Percentiles rank a stretch among this genome's conserved stretches.
These are phyloP conservation scores for Silurus asotus DNA, from an alignment of 2,113 vertebrate species.

Conservation along the genomic window DNA sequence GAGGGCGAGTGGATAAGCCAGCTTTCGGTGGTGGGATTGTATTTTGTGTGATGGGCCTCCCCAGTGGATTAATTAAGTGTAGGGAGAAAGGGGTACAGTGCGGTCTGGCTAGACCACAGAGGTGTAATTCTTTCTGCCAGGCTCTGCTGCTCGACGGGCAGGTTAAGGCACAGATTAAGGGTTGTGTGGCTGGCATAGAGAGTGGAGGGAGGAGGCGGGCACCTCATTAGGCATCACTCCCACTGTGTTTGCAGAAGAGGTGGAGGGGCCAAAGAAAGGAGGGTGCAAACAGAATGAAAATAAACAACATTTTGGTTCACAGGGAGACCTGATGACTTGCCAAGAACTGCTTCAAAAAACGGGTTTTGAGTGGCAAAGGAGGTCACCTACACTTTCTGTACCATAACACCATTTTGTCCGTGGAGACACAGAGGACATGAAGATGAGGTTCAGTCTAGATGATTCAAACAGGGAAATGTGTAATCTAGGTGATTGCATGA, in stretches of 20 bases:
- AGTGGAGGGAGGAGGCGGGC: constrained; percentile 46
- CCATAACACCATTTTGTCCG: constrained; percentile 1
- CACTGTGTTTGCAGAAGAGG: constrained; percentile 38
- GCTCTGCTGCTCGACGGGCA: constrained; percentile 47
- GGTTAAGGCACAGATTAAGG: constrained; percentile 66
- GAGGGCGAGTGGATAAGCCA: constrained; percentile 30
- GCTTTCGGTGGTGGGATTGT: constrained; percentile 53
- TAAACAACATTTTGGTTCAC: constrained; percentile 37
- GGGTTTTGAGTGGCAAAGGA: constrained; percentile 8
- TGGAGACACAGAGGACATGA: constrained; percentile 3
- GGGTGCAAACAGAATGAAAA: constrained; percentile 40
- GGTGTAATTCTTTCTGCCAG: constrained; percentile 59
- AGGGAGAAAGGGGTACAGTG: constrained; percentile 52
- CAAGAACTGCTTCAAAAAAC: constrained; percentile 27
- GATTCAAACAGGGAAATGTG: neutral
- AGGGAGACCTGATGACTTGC: constrained; percentile 24
- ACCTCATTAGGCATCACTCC: constrained; percentile 59
- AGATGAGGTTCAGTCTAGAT: neutral
- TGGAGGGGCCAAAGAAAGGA: constrained; percentile 20
- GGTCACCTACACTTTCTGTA: constrained; percentile 25
- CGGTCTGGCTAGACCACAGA: constrained; percentile 50
- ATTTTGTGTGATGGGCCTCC: constrained; percentile 53
- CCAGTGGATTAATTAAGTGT: constrained; percentile 62
- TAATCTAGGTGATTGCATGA: neutral
- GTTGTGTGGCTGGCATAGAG: constrained; percentile 54